Conservation (phyloP, 1,140 invertebrate genomes). For the Rhopalosiphum maidis region DNA sequence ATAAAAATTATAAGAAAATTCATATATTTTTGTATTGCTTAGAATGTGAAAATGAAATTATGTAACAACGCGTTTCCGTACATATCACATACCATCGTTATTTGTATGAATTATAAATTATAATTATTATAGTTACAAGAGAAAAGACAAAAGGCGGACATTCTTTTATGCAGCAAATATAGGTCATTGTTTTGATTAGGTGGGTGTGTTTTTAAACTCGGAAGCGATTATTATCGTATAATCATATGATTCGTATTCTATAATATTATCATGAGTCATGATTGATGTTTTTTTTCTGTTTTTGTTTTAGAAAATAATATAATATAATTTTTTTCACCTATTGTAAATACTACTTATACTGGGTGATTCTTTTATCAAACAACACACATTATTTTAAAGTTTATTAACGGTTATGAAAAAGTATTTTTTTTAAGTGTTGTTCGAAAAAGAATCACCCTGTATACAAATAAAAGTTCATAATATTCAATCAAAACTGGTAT, state of each 20-base stretch:
- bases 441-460: not conserved
- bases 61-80: too few relatives aligned
- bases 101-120: not conserved
- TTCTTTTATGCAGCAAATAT: not conserved
- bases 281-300: not conserved
- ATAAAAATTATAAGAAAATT: not conserved
- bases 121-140: not conserved
- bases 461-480: not conserved
- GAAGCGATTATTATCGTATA: constrained; percentile 2
- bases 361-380: too few relatives aligned
- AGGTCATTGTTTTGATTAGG: not conserved
- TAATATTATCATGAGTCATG: not conserved
- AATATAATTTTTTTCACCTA: not conserved
- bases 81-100: too few relatives aligned
- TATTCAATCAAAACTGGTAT: not conserved
- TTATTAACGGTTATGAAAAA: too few relatives aligned
- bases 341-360: not conserved
- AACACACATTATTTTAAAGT: too few relatives aligned
- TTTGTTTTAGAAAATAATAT: not conserved
- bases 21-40: not conserved
- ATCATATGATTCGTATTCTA: not conserved
- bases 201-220: not conserved
- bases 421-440: too few relatives aligned
- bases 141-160: not conserved
- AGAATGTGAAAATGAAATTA: too few relatives aligned